Evolutionary conservation across 2,113 vertebrate species (phyloP).

Genomic region (Electrona antarctica): DNA sequence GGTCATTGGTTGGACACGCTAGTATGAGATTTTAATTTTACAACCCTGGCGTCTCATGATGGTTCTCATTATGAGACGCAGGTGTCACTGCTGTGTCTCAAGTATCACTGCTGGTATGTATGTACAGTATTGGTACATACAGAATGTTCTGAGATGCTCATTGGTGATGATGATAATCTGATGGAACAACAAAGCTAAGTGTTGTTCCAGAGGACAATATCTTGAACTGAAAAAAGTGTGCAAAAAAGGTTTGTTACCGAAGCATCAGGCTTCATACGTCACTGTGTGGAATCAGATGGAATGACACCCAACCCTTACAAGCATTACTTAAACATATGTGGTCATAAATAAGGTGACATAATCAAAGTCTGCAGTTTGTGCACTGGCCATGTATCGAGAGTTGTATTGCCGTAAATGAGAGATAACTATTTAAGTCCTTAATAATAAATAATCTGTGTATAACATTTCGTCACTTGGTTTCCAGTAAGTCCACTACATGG

Average conservation of each 20-base stretch:
- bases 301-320: background rate
- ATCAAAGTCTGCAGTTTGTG: background rate
- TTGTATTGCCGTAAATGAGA: background rate
- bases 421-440: background rate
- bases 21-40: constrained; percentile 40
- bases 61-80: background rate
- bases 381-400: background rate
- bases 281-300: no score
- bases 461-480: background rate
- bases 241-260: no score
- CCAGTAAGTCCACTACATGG: background rate
- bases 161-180: no score
- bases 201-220: no score
- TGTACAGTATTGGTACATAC: no score
- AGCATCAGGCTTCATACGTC: no score
- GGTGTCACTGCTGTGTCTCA: background rate
- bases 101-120: no score
- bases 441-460: background rate
- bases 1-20: constrained; percentile 24
- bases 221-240: no score
- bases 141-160: no score
- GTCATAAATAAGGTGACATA: background rate
- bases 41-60: background rate
- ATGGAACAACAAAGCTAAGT: no score
- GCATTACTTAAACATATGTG: background rate